These are phyloP conservation scores for Alviniconcha strummeri DNA, from an alignment of 2,888 invertebrate species.

Conservation along the genomic window DNA sequence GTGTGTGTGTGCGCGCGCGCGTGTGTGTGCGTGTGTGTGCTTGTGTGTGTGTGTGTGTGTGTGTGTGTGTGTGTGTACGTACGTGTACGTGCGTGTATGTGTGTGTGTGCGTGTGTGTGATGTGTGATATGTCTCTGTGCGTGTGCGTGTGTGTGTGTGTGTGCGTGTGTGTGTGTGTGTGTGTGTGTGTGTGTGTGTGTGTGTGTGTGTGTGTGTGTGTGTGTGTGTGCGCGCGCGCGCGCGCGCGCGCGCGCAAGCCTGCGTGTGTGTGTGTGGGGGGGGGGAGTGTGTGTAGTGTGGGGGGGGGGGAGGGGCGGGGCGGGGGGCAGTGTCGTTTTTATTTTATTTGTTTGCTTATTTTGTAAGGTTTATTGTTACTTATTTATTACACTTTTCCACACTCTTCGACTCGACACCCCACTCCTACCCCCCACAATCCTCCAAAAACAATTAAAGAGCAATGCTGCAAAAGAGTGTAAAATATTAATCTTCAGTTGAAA, in stretches of 20 bases:
- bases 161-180: neutral
- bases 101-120: neutral
- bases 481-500: too few relatives aligned
- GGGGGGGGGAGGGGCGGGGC: neutral
- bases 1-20: neutral
- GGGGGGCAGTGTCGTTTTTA: neutral
- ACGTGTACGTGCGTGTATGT: neutral
- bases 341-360: neutral
- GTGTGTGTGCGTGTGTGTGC: neutral
- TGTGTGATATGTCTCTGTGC: neutral
- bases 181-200: neutral
- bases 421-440: too few relatives aligned
- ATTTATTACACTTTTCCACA: neutral
- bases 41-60: neutral
- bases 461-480: too few relatives aligned
- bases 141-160: neutral
- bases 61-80: neutral
- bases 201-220: constrained; percentile 6
- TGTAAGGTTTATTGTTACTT: neutral
- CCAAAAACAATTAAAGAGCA: too few relatives aligned
- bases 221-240: neutral
- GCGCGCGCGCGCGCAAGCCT: neutral
- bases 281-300: neutral
- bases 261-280: neutral
- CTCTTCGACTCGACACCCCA: too few relatives aligned